Percentiles rank a stretch among this genome's conserved stretches.
These are phyloP conservation scores for Drosophila orena DNA, from an alignment of 1,140 invertebrate genomes.

Conservation along the genomic window DNA sequence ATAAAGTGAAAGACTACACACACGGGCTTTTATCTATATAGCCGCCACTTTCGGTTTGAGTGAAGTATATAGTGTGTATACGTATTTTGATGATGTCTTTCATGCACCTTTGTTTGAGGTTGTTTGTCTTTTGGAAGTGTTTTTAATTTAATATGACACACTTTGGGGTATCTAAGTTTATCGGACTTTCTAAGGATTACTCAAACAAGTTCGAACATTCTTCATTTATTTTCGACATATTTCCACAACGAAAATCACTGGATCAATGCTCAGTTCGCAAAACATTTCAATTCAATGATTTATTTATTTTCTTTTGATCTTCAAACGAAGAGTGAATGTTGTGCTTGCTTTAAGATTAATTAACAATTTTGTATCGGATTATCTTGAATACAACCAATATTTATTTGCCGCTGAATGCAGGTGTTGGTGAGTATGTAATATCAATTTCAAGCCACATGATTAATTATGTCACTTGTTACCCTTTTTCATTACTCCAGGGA, in stretches of 20 bases:
- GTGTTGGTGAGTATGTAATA: background rate
- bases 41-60: conserved; percentile 1
- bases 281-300: conserved; percentile 27
- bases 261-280: background rate
- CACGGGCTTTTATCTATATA: conserved; percentile 12
- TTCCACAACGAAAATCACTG: conserved; percentile 3
- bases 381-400: conserved; percentile 15
- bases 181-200: background rate
- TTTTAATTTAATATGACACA: conserved; percentile 37
- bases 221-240: too few relatives aligned
- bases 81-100: conserved; percentile 50
- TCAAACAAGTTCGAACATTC: too few relatives aligned
- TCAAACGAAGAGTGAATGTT: conserved; percentile 27
- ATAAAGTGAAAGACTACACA: conserved; percentile 19
- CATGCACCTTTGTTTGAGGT: conserved; percentile 70
- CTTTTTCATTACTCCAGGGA: background rate
- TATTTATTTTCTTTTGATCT: conserved; percentile 46
- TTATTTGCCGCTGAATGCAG: conserved; percentile 12
- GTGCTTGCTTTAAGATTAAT: conserved; percentile 27
- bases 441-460: too few relatives aligned
- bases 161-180: conserved; percentile 7
- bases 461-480: too few relatives aligned
- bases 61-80: conserved; percentile 18
- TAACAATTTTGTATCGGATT: conserved; percentile 15
- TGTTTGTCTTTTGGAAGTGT: conserved; percentile 62